Conservation (phyloP, 2,113 vertebrate genomes). For the Odontesthes bonariensis region DNA sequence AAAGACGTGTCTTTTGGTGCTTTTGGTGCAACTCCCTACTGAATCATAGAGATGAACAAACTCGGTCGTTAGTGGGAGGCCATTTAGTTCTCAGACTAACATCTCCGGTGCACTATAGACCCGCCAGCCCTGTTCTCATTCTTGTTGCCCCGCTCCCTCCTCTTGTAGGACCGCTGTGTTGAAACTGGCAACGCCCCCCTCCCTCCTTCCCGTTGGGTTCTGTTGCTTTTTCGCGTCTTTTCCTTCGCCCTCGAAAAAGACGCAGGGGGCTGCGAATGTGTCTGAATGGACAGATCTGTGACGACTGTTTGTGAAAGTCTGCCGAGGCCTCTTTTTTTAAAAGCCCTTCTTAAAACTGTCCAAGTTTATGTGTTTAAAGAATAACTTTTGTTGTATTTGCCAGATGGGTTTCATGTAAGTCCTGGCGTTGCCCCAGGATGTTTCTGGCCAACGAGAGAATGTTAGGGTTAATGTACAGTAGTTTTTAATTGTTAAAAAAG, state of each 20-base stretch:
- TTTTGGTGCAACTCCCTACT: conserved; percentile 73
- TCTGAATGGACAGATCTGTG: conserved; percentile 51
- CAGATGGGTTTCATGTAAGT: conserved; percentile 49
- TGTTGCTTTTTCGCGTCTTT: conserved; percentile 8
- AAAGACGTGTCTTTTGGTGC: conserved; percentile 67
- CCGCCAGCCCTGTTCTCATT: conserved; percentile 30
- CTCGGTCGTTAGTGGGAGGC: conserved; percentile 13
- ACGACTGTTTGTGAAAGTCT: conserved; percentile 51
- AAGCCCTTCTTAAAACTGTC: conserved; percentile 56
- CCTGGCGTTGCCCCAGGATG: conserved; percentile 47
- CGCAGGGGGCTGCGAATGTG: conserved; percentile 28
- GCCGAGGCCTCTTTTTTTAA: conserved; percentile 32
- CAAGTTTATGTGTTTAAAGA: conserved; percentile 35
- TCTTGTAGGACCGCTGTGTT: conserved; percentile 3
- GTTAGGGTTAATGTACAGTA: conserved; percentile 79
- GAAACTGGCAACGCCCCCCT: conserved; percentile 26
- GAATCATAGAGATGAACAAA: conserved; percentile 51
- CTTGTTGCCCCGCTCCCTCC: neutral
- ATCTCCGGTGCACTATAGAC: conserved; percentile 31
- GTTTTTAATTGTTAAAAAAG: conserved; percentile 76
- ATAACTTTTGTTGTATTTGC: conserved; percentile 59
- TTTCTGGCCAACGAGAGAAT: conserved; percentile 67
- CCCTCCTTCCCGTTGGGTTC: neutral
- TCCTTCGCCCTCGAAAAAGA: conserved; percentile 34
- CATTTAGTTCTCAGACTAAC: conserved; percentile 22